Conservation (phyloP, 2,888 invertebrate genomes). For the Gasteruption jaculator region DNA sequence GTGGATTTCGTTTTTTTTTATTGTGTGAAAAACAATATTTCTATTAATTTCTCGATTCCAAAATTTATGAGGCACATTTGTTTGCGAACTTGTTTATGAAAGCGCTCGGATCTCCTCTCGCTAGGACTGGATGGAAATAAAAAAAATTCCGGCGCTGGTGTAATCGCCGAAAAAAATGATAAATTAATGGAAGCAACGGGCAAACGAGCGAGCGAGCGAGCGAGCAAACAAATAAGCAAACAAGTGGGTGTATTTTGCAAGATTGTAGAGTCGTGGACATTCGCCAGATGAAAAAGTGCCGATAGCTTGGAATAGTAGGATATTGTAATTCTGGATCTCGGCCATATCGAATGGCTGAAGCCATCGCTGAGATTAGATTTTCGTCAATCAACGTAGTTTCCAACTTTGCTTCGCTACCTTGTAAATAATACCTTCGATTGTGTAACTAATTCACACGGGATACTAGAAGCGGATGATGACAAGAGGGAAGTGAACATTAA, state of each 20-base stretch:
- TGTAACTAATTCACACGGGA: not conserved
- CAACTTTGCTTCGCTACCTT: slow-evolving; percentile 22
- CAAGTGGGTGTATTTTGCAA: slow-evolving; percentile 34
- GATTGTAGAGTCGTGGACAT: slow-evolving; percentile 25
- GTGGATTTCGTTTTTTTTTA: too few species aligned
- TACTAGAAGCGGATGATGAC: not conserved
- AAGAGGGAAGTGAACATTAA: not conserved
- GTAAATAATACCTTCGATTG: not conserved
- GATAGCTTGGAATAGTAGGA: slow-evolving; percentile 38
- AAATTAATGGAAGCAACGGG: too few species aligned
- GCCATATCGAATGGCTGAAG: slow-evolving; percentile 42
- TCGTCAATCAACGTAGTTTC: slow-evolving; percentile 38
- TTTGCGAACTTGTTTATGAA: too few species aligned
- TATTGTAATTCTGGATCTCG: slow-evolving; percentile 42
- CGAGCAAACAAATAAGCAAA: too few species aligned
- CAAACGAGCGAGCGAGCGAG: too few species aligned
- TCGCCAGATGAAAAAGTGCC: slow-evolving; percentile 38
- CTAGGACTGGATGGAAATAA: too few species aligned
- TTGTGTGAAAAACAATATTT: too few species aligned
- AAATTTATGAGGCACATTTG: too few species aligned
- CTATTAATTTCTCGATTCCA: too few species aligned
- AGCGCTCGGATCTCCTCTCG: too few species aligned
- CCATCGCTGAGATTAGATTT: slow-evolving; percentile 45
- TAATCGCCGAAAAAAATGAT: too few species aligned
- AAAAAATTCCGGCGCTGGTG: too few species aligned